A percentile compares a stretch with the other conserved stretches of the same genome.
phyloP scores from a whole-genome alignment of 2,113 vertebrate species.

The Elanoides forficatus region DNA sequence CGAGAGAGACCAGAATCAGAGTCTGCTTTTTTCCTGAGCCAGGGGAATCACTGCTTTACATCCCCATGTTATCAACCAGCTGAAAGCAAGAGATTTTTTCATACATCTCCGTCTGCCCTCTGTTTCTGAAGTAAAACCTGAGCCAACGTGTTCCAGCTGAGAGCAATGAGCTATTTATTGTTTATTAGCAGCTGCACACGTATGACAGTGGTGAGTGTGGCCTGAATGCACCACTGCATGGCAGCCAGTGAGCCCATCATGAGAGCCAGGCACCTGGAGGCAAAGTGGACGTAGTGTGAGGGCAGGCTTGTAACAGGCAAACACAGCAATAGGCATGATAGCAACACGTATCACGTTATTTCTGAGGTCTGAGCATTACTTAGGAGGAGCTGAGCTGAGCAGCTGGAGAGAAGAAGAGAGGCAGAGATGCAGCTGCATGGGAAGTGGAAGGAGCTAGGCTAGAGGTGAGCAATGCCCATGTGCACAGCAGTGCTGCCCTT shows the following conservation, averaged over 20 bases:
- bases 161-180: not conserved
- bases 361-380: not conserved
- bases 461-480: fast-evolving
- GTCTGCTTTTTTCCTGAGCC: not conserved
- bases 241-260: not conserved
- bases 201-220: not conserved
- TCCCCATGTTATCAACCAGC: not conserved
- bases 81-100: not conserved
- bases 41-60: not conserved
- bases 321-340: not conserved
- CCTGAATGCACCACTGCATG: not conserved
- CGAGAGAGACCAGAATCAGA: not conserved
- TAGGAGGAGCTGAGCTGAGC: not conserved
- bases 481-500: not conserved
- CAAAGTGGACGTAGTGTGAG: not conserved
- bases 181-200: not conserved
- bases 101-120: not conserved
- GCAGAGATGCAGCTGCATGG: not conserved
- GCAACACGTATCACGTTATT: fast-evolving
- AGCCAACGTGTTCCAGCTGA: not conserved
- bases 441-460: not conserved
- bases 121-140: not conserved
- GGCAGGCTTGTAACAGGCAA: not conserved
- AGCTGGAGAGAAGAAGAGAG: not conserved
- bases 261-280: not conserved